These are phyloP conservation scores for Okamejei kenojei DNA, from an alignment of 2,797 vertebrate species.

Conservation along the genomic window DNA sequence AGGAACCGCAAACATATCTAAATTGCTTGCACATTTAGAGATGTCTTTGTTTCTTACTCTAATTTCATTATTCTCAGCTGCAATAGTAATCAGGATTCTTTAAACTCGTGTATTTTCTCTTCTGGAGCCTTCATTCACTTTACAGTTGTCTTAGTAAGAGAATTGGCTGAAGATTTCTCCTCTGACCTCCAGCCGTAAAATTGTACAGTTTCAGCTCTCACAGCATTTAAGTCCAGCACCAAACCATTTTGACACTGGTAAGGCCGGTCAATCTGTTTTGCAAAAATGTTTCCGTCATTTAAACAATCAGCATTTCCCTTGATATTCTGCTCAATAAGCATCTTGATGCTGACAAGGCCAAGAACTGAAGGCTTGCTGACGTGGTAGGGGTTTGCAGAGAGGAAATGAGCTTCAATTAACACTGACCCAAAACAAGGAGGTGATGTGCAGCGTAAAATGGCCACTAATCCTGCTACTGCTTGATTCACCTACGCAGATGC, in stretches of 20 bases:
- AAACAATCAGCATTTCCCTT: not conserved
- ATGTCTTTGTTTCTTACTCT: not conserved
- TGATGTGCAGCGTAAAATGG: not conserved
- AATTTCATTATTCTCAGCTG: conserved; percentile 3
- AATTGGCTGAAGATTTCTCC: not conserved
- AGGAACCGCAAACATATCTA: not conserved
- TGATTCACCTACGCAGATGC: not conserved
- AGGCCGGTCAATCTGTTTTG: not conserved
- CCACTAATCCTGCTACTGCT: not conserved
- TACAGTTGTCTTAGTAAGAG: not conserved
- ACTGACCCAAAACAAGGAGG: not conserved
- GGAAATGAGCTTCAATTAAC: not conserved
- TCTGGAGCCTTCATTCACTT: not conserved
- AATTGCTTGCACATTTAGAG: not conserved
- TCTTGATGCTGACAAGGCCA: not conserved
- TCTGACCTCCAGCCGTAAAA: not conserved
- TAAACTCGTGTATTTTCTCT: not conserved
- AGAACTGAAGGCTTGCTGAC: not conserved
- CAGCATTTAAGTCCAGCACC: not conserved
- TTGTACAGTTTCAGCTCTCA: not conserved
- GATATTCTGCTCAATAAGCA: not conserved
- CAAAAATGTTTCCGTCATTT: not conserved
- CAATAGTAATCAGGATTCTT: not conserved
- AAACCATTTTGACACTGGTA: not conserved
- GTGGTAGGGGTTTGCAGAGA: not conserved